Conservation (phyloP, 2,888 invertebrate species). For the Diachrysia chrysitis region DNA sequence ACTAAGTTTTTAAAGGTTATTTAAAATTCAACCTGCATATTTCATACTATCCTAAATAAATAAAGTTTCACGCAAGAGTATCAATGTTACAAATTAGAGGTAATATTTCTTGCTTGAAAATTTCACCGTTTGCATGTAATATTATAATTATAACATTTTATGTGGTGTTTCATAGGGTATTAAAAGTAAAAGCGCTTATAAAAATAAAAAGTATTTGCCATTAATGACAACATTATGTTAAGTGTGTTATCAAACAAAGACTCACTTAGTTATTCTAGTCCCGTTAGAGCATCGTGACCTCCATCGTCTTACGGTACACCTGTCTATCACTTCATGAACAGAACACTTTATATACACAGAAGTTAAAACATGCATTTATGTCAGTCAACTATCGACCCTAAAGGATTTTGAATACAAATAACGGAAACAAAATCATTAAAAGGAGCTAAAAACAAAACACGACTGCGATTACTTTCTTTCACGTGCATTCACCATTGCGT, state of each 20-base stretch:
- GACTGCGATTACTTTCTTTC: neutral
- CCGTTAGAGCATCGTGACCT: slow-evolving; percentile 40
- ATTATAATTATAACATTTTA: neutral
- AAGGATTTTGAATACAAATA: slow-evolving; percentile 7
- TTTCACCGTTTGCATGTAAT: neutral
- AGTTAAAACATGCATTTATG: neutral
- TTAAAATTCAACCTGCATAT: neutral
- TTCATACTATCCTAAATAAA: neutral
- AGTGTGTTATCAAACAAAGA: slow-evolving; percentile 30
- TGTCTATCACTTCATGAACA: neutral
- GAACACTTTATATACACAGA: slow-evolving; percentile 1
- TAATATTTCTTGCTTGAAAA: slow-evolving; percentile 5
- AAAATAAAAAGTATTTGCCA: slow-evolving; percentile 17
- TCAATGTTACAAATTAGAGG: neutral
- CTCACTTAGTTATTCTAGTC: slow-evolving; percentile 21
- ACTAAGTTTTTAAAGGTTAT: neutral
- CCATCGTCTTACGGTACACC: slow-evolving; percentile 29
- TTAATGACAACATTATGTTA: slow-evolving; percentile 14
- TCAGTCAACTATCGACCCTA: neutral
- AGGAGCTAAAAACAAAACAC: neutral
- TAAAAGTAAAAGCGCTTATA: neutral
- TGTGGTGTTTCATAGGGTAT: neutral
- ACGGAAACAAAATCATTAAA: neutral
- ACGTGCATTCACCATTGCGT: neutral
- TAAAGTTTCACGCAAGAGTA: neutral